These are phyloP conservation scores for Psettodes erumei DNA, from an alignment of 2,113 vertebrate species.

Conservation along the genomic window DNA sequence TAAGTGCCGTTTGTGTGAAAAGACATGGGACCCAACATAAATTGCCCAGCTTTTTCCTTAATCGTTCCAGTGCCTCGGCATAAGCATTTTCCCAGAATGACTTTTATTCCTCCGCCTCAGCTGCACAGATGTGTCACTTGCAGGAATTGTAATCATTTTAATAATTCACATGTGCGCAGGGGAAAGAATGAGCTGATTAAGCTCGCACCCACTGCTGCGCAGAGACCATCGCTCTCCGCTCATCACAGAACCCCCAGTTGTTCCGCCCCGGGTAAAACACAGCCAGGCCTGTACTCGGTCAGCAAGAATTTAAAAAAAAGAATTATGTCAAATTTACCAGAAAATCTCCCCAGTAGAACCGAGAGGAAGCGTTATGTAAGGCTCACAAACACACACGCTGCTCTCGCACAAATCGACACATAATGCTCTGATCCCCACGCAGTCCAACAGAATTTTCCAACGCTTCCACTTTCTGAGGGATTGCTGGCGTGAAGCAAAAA, in stretches of 20 bases:
- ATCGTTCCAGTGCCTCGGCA: neutral
- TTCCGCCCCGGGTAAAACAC: conserved; percentile 36
- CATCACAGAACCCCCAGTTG: conserved; percentile 20
- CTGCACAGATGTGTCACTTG: conserved; percentile 29
- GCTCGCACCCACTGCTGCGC: conserved; percentile 6
- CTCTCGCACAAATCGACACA: conserved; percentile 19
- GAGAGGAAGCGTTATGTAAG: neutral
- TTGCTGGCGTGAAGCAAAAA: conserved; percentile 48
- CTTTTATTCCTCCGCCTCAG: conserved; percentile 9
- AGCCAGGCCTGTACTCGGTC: conserved; percentile 10
- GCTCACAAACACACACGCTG: neutral
- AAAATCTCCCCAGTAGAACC: conserved; percentile 2
- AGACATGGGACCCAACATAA: neutral
- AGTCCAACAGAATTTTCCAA: conserved; percentile 32
- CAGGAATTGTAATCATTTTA: conserved; percentile 51
- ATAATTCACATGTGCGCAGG: conserved; percentile 32
- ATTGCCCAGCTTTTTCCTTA: conserved; percentile 7
- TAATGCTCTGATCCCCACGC: conserved; percentile 21
- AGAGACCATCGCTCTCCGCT: conserved; percentile 24
- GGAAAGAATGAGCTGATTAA: conserved; percentile 49
- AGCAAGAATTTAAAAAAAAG: neutral
- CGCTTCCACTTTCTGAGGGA: conserved; percentile 56
- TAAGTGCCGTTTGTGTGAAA: neutral
- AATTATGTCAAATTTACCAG: conserved; percentile 41
- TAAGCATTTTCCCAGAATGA: neutral